Conservation (phyloP, 2,797 vertebrate genomes). For the Gallinago stenura region DNA sequence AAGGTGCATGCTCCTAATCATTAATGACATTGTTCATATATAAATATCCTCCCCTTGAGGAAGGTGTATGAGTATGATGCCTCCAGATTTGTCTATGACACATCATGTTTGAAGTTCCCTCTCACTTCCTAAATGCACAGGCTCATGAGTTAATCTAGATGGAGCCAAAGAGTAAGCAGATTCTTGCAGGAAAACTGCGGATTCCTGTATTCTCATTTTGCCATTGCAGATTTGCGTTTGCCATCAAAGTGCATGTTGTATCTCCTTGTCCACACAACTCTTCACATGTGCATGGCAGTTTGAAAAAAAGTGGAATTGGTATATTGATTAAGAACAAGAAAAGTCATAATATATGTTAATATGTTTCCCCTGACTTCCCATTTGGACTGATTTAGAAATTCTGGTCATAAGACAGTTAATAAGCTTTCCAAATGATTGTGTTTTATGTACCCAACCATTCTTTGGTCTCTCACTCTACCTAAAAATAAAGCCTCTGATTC, state of each 20-base stretch:
- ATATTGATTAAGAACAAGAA: not conserved
- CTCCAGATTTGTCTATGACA: not conserved
- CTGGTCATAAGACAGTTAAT: not conserved
- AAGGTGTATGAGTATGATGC: not conserved
- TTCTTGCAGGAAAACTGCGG: not conserved
- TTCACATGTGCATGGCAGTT: conserved; percentile 64
- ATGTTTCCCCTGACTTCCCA: not conserved
- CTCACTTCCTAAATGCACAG: not conserved
- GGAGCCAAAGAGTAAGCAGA: not conserved
- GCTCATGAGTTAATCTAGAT: not conserved
- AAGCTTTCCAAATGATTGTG: not conserved
- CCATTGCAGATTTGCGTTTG: conserved; percentile 55
- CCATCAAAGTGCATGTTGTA: conserved; percentile 66
- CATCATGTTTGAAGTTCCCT: not conserved
- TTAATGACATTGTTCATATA: not conserved
- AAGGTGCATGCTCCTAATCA: not conserved
- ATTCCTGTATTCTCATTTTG: conserved; percentile 20
- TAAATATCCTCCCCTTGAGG: not conserved
- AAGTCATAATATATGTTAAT: not conserved
- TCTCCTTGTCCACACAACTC: conserved; percentile 51
- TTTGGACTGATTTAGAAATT: not conserved
- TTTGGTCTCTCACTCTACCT: not conserved
- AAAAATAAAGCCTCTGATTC: conserved; percentile 42
- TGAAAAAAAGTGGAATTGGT: not conserved
- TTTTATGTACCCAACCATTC: not conserved